Conservation (phyloP, 2,888 invertebrate species). For the Clivina fossor region DNA sequence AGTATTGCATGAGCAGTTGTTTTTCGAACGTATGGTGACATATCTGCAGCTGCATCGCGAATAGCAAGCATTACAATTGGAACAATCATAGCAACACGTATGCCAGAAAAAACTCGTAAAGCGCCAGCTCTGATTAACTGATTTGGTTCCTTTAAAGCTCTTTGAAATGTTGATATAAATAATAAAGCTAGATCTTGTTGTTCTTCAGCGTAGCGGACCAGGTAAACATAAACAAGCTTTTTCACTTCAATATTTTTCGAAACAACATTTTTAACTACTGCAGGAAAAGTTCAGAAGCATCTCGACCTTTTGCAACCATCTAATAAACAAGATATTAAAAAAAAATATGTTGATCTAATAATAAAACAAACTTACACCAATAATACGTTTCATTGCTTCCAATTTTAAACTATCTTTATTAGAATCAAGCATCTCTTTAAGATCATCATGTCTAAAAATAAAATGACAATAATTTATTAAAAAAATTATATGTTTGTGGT, state of each 20-base stretch:
- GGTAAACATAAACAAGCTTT: slow-evolving; percentile 97
- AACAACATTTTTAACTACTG: slow-evolving; percentile 99
- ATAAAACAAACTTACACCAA: slow-evolving; percentile 66
- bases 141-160: slow-evolving; percentile 98
- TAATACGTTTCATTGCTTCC: slow-evolving; percentile 99
- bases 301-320: slow-evolving; percentile 98
- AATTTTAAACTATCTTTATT: slow-evolving; percentile 96
- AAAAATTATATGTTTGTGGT: slow-evolving; percentile 19
- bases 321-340: slow-evolving; percentile 51
- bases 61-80: slow-evolving; percentile 99
- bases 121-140: slow-evolving; percentile 98
- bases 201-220: slow-evolving; percentile 98
- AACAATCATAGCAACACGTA: slow-evolving; percentile 96
- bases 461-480: slow-evolving; percentile 9
- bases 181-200: slow-evolving; percentile 97
- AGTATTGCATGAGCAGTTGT: slow-evolving; percentile 99
- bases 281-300: slow-evolving; percentile 97
- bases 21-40: slow-evolving; percentile 99
- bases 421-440: slow-evolving; percentile 97
- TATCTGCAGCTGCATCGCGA: slow-evolving; percentile 94
- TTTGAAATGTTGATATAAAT: slow-evolving; percentile 98
- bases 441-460: slow-evolving; percentile 79
- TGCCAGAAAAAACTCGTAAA: slow-evolving; percentile 92
- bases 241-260: slow-evolving; percentile 99
- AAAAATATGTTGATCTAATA: slow-evolving; percentile 13